These are phyloP conservation scores for Eupelmus urozonus DNA, from an alignment of 2,888 invertebrate species.

Conservation along the genomic window DNA sequence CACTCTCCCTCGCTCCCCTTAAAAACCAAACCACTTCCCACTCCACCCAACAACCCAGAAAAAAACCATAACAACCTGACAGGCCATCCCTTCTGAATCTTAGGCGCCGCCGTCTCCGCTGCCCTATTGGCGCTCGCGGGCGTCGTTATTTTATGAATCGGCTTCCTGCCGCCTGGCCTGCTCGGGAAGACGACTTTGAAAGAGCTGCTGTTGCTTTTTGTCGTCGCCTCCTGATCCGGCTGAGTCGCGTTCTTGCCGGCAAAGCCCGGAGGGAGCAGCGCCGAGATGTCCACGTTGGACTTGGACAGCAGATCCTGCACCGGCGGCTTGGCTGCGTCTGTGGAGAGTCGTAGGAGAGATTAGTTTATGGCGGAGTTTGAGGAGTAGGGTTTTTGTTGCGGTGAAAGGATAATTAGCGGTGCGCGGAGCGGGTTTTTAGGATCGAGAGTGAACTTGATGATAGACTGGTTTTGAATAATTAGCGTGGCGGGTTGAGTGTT, in stretches of 20 bases:
- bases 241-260: neutral
- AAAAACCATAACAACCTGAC: too few species aligned
- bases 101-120: slow-evolving; percentile 78
- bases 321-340: neutral
- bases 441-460: too few species aligned
- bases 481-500: too few species aligned
- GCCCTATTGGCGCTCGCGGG: slow-evolving; percentile 78
- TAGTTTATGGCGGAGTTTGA: neutral
- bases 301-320: slow-evolving; percentile 73
- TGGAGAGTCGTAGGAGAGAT: neutral
- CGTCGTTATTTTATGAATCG: slow-evolving; percentile 81
- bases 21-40: too few species aligned
- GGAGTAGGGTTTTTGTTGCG: too few species aligned
- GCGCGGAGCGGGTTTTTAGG: too few species aligned
- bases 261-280: slow-evolving; percentile 80
- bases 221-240: slow-evolving; percentile 8
- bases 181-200: slow-evolving; percentile 89
- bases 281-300: slow-evolving; percentile 75
- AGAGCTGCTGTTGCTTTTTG: slow-evolving; percentile 48
- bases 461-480: too few species aligned
- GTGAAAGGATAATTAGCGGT: too few species aligned
- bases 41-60: too few species aligned
- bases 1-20: too few species aligned
- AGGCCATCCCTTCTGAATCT: slow-evolving; percentile 92
- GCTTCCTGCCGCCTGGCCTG: slow-evolving; percentile 84